Base-by-base conservation (phyloP, 2,888 invertebrate genomes). In the Lysandra bellargus region DNA sequence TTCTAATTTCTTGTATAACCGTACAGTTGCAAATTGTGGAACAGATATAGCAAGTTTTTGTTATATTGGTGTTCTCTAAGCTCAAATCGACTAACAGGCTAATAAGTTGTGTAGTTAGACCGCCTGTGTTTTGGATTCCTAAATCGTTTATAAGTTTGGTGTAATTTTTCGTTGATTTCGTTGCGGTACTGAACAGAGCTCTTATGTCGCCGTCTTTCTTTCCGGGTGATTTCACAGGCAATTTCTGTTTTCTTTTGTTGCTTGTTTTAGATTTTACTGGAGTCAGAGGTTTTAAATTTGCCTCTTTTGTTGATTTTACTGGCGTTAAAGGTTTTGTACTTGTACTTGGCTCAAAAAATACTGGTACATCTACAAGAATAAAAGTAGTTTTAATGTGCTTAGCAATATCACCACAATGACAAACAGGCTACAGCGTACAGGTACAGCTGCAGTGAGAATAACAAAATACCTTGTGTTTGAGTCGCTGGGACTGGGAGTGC, bases 191-290 rank as follows among this genome's bases (percentile, higher is more conserved):
- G 78, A 96, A 96, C 81, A 96, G 89, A 78, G 94, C 93, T 85
- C 96, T 89, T 53, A 96, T 95, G 80, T 96, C 96, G 0, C 95
- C 92, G 85, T 95, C 86, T 88, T 89, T 91, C 87, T 92, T 91
- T 4, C 81, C 85, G 1, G 90, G 90, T 14, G 92, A 89, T 84
- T 91, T 93, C 4, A 80, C 17, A 1, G 84, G 12, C 3, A 80
- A 33, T 83, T 90, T 91, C 61, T 85, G 85, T 84, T 89, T 91
- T 83, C 87, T 90, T 85, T 89, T 83, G 78, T 80, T 92, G 72
- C 84, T 81, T 78, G 83, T 87, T 85, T 91, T 91, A 7, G 80
- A 37, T 83, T 86, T 86, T 9, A 79, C 33, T 3, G 86, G 86
- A 4, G 76, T 33, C 44, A 86, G 83, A n/a, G 86, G 85, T 2